Evolutionary conservation across 1,140 invertebrate species (phyloP).

Genomic region (Polyergus mexicanus): DNA sequence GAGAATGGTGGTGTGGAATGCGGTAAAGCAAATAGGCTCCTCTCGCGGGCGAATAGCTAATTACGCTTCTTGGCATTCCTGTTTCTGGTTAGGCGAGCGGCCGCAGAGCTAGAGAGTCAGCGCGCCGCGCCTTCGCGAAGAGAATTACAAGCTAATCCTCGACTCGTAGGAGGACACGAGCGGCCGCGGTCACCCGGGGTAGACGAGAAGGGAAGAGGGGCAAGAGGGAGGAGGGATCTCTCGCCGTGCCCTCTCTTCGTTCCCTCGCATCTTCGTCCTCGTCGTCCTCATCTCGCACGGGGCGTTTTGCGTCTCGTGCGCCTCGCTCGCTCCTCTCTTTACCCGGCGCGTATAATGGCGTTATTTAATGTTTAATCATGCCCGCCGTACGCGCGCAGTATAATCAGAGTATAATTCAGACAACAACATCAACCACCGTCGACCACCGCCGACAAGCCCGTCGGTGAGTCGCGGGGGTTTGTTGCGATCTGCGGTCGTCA

Average conservation of each 20-base stretch:
- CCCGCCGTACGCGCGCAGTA: conserved; percentile 81
- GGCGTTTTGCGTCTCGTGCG: conserved; percentile 39
- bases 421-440: conserved; percentile 82
- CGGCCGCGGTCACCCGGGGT: conserved; percentile 82
- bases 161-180: conserved; percentile 85
- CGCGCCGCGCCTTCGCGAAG: conserved; percentile 66
- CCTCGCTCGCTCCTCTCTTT: conserved; percentile 47
- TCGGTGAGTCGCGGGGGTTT: conserved; percentile 62
- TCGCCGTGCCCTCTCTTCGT: conserved; percentile 26
- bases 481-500: conserved; percentile 76
- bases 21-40: conserved; percentile 85
- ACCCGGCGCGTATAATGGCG: conserved; percentile 83
- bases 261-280: conserved; percentile 26
- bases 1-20: conserved; percentile 83
- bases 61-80: conserved; percentile 86
- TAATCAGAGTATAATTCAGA: conserved; percentile 86
- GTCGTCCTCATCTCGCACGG: conserved; percentile 1
- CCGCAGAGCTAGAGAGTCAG: conserved; percentile 55
- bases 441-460: conserved; percentile 57
- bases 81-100: conserved; percentile 83
- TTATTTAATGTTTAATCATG: conserved; percentile 87
- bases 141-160: conserved; percentile 85
- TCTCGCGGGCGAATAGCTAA: conserved; percentile 84
- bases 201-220: conserved; percentile 11
- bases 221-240: not conserved